Evolutionary conservation across 2,888 invertebrate species (phyloP).

Genomic region (Perizoma flavofasciatum): DNA sequence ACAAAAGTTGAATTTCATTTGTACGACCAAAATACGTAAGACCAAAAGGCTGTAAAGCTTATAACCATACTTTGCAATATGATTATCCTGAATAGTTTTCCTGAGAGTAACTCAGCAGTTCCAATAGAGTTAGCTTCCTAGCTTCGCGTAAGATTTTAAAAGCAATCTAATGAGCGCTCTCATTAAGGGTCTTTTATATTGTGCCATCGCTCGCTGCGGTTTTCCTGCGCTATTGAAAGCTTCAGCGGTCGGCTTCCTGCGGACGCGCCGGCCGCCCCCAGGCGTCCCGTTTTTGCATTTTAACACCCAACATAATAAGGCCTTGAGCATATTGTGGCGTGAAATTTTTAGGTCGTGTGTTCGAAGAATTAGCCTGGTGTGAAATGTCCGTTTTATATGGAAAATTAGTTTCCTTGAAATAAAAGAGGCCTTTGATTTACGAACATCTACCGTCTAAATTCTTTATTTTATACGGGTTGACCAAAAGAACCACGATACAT

Average conservation of each 20-base stretch:
- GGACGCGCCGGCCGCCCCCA: conserved; percentile 48
- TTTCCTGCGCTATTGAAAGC: conserved; percentile 68
- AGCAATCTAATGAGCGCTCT: conserved; percentile 63
- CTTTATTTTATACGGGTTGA: no score
- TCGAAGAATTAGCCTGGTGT: conserved; percentile 24
- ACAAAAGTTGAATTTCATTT: no score
- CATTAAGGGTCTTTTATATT: conserved; percentile 65
- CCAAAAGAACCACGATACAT: no score
- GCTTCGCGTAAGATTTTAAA: conserved; percentile 35
- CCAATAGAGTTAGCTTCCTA: neutral
- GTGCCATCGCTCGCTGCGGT: conserved; percentile 57
- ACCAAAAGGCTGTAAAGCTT: no score
- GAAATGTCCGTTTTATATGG: conserved; percentile 3
- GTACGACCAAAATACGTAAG: no score
- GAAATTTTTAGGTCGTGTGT: conserved; percentile 41
- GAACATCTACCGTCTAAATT: no score
- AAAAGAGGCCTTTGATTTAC: no score
- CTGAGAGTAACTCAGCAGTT: neutral
- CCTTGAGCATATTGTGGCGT: conserved; percentile 51
- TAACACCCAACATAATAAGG: conserved; percentile 70
- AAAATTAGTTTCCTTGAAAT: no score
- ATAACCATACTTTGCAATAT: no score
- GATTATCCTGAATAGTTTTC: neutral
- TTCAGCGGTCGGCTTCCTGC: conserved; percentile 61
- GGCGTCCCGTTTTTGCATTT: conserved; percentile 66